Percentiles rank a stretch among this genome's conserved stretches.
Conservation (phyloP, 2,113 vertebrate genomes). For the Dicrurus megarhynchus region DNA sequence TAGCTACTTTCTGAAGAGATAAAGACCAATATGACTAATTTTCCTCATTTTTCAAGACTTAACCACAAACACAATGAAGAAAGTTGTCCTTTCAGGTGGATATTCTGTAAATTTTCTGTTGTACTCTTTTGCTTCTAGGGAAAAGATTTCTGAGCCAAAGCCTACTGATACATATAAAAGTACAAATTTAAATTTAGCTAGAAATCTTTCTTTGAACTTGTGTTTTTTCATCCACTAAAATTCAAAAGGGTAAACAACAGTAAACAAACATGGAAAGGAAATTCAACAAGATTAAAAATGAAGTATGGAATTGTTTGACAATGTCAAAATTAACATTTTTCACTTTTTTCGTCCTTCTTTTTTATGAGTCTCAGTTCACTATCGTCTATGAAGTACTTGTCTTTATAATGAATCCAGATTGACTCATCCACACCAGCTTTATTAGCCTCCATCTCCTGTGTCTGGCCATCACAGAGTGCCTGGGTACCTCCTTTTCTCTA, state of each 20-base stretch:
- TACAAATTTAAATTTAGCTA: background rate
- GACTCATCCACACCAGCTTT: background rate
- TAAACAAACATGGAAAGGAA: background rate
- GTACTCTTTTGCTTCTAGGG: background rate
- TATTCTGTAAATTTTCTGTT: background rate
- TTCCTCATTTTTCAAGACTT: background rate
- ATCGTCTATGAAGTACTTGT: background rate
- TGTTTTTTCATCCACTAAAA: background rate
- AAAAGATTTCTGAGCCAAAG: background rate
- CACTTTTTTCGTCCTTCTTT: background rate
- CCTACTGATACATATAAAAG: background rate
- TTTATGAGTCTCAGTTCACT: background rate
- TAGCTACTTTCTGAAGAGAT: background rate
- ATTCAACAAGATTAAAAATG: background rate
- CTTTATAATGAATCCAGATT: background rate
- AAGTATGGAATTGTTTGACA: background rate
- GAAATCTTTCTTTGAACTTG: background rate
- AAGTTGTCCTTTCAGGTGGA: background rate
- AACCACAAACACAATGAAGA: background rate
- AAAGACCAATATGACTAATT: background rate
- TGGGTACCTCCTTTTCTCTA: background rate
- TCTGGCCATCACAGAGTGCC: background rate
- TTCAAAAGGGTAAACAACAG: background rate
- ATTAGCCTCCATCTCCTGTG: background rate
- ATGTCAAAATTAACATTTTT: background rate